phyloP scores from a whole-genome alignment of 2,888 invertebrate genomes.

The Eupithecia dodoneata region DNA sequence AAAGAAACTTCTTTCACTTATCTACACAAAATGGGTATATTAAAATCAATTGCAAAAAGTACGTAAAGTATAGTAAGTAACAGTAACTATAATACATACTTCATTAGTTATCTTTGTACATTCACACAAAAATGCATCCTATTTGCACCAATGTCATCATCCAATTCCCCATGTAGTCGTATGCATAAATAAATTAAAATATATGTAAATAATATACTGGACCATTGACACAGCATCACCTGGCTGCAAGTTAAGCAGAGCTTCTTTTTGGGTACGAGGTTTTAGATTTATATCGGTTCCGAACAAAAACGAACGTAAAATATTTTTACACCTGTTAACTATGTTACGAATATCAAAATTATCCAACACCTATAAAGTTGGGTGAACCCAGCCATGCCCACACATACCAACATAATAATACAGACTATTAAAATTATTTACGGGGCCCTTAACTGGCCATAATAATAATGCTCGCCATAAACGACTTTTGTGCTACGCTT shows the following conservation, averaged over 20 bases:
- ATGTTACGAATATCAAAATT: constrained; percentile 10
- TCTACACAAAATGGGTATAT: not conserved
- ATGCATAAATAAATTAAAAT: not conserved
- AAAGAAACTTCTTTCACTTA: not conserved
- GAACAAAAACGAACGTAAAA: not conserved
- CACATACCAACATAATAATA: constrained; percentile 43
- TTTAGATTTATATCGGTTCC: not conserved
- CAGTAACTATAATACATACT: too few species aligned
- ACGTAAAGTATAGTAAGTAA: too few species aligned
- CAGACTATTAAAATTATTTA: constrained; percentile 51
- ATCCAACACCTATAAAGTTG: constrained; percentile 38
- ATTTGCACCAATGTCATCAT: too few species aligned
- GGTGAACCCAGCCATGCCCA: constrained; percentile 24
- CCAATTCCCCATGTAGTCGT: too few species aligned
- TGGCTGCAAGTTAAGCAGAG: not conserved
- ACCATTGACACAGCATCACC: not conserved
- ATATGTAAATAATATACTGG: too few species aligned
- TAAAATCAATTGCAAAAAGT: too few species aligned
- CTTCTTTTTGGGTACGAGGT: not conserved
- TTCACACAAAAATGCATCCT: too few species aligned
- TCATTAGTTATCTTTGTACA: too few species aligned
- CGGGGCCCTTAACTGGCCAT: constrained; percentile 49
- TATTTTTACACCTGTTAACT: not conserved
- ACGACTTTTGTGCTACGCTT: constrained; percentile 43
- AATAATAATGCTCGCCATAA: constrained; percentile 46